Conservation (phyloP, 2,797 vertebrate species). For the Hippoglossus hippoglossus region DNA sequence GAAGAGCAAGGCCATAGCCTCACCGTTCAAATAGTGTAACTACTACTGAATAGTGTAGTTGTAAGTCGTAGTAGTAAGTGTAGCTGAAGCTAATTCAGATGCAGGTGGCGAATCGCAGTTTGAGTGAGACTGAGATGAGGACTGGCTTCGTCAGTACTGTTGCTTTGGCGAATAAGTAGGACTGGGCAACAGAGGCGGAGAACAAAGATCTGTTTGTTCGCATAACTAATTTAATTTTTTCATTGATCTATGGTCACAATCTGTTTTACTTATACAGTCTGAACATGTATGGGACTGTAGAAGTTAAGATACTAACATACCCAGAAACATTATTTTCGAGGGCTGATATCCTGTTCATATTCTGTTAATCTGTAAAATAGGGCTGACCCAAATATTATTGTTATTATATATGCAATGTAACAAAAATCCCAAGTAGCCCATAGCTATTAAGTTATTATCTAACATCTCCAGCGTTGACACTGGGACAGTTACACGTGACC, state of each 20-base stretch:
- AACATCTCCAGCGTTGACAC: too few relatives aligned
- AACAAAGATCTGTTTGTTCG: constrained; percentile 49
- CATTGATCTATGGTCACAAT: too few relatives aligned
- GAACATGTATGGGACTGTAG: constrained; percentile 45
- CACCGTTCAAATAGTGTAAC: constrained; percentile 27
- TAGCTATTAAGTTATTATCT: too few relatives aligned
- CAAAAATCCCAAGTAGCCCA: not conserved
- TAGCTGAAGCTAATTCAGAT: constrained; percentile 71
- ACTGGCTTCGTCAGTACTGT: constrained; percentile 35
- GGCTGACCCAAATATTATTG: too few relatives aligned
- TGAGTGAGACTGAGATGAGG: not conserved
- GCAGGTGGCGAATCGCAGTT: constrained; percentile 50
- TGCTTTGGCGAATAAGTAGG: not conserved
- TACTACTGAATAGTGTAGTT: constrained; percentile 11
- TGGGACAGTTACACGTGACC: too few relatives aligned
- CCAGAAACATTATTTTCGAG: too few relatives aligned
- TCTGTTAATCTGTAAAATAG: too few relatives aligned
- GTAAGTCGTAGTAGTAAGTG: constrained; percentile 28
- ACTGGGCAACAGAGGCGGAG: constrained; percentile 29
- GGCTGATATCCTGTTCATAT: too few relatives aligned
- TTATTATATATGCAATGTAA: too few relatives aligned
- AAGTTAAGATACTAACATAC: not conserved
- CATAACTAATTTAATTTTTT: too few relatives aligned
- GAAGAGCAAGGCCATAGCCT: not conserved
- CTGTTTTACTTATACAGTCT: too few relatives aligned